phyloP scores from a whole-genome alignment of 2,888 invertebrate species.

The Ormia ochracea region DNA sequence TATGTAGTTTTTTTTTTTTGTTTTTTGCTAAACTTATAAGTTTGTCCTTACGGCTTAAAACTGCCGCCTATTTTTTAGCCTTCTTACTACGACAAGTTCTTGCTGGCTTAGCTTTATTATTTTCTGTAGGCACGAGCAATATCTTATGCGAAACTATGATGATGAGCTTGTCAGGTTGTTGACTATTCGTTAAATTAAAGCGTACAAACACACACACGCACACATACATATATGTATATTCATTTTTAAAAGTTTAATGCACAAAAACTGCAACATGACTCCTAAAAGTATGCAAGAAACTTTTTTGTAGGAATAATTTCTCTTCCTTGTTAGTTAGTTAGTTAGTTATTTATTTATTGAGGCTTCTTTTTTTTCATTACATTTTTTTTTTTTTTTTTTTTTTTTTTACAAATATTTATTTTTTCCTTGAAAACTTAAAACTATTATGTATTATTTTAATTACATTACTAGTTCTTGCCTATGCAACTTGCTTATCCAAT shows the following conservation, averaged over 20 bases:
- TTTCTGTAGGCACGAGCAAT: background rate
- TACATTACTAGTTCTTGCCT: too few relatives aligned
- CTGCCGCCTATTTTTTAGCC: slow-evolving; percentile 53
- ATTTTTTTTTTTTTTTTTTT: too few relatives aligned
- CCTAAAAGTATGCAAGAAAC: slow-evolving; percentile 34
- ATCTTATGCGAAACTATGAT: slow-evolving; percentile 8
- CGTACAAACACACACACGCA: background rate
- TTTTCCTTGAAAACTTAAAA: too few relatives aligned
- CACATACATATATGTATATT: too few relatives aligned
- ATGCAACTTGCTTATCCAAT: too few relatives aligned
- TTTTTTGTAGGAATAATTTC: background rate
- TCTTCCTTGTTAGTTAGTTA: too few relatives aligned
- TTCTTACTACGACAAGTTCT: slow-evolving; percentile 17
- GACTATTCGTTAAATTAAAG: background rate
- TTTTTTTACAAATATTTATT: too few relatives aligned
- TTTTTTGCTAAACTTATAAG: background rate
- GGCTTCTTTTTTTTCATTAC: too few relatives aligned
- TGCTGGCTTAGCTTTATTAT: background rate
- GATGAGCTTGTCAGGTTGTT: slow-evolving; percentile 48
- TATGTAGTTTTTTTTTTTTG: background rate
- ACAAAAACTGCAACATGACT: slow-evolving; percentile 10
- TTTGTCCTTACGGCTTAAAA: slow-evolving; percentile 39
- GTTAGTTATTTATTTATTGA: too few relatives aligned
- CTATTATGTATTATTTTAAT: too few relatives aligned
- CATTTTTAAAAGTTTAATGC: slow-evolving; percentile 36